Conservation (phyloP, 2,888 invertebrate species). For the Hetaerina titia region DNA sequence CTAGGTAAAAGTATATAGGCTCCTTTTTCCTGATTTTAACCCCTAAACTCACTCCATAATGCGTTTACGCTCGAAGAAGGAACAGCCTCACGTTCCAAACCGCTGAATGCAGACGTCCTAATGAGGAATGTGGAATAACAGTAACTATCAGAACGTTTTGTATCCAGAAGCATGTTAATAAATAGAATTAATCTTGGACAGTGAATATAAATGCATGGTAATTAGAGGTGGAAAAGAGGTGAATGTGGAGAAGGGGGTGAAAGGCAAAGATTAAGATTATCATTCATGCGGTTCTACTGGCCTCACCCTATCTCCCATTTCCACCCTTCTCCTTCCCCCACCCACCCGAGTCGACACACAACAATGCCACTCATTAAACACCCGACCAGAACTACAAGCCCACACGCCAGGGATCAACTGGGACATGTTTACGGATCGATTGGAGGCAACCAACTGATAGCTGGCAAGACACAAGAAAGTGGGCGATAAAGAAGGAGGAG, state of each 20-base stretch:
- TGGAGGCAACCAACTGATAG: slow-evolving; percentile 43
- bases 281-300: slow-evolving; percentile 14
- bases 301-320: neutral
- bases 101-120: neutral
- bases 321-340: neutral
- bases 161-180: neutral
- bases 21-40: neutral
- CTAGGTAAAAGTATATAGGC: neutral
- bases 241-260: neutral
- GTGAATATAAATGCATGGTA: slow-evolving; percentile 1
- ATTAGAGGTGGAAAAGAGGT: neutral
- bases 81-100: neutral
- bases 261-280: neutral
- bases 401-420: slow-evolving; percentile 10
- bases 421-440: slow-evolving; percentile 56
- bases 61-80: neutral
- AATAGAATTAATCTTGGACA: neutral
- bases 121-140: slow-evolving; percentile 16
- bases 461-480: neutral
- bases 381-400: neutral
- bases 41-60: neutral
- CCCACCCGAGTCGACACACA: neutral
- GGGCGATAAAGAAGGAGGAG: neutral
- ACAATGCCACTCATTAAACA: slow-evolving; percentile 40
- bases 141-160: neutral